These are phyloP conservation scores for Yponomeuta malinellus DNA, from an alignment of 2,888 invertebrate genomes.

Conservation along the genomic window DNA sequence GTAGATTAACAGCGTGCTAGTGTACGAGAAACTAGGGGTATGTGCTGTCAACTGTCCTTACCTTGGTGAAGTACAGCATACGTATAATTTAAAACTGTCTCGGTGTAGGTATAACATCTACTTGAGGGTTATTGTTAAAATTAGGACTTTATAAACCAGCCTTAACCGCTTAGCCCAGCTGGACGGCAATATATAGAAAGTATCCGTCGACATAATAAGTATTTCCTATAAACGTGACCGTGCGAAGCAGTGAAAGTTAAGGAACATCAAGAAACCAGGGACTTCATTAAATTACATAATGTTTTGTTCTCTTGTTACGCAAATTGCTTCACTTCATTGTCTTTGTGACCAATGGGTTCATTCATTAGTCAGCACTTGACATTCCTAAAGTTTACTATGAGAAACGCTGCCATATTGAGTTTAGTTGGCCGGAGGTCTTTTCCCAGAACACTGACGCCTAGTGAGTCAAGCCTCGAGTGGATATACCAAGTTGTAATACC, in stretches of 20 bases:
- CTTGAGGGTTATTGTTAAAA: background rate
- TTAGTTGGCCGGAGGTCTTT: background rate
- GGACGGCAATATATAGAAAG: background rate
- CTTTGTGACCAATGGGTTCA: background rate
- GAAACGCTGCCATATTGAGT: constrained; percentile 17
- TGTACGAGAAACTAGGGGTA: too few relatives aligned
- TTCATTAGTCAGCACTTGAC: constrained; percentile 1
- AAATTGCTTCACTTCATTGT: constrained; percentile 28
- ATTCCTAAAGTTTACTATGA: constrained; percentile 6
- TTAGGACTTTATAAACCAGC: background rate
- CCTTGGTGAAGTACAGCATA: too few relatives aligned
- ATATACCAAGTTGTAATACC: constrained; percentile 9
- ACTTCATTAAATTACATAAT: constrained; percentile 17
- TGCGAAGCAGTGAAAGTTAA: constrained; percentile 7
- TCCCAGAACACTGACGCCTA: background rate
- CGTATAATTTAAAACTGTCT: too few relatives aligned
- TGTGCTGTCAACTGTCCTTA: too few relatives aligned
- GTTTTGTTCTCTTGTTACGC: constrained; percentile 16
- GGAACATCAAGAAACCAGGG: constrained; percentile 16
- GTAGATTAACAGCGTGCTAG: too few relatives aligned
- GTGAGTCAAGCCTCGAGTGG: constrained; percentile 18
- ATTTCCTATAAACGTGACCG: constrained; percentile 1
- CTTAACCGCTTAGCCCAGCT: background rate
- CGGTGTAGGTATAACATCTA: background rate
- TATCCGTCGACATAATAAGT: background rate